phyloP scores from a whole-genome alignment of 2,888 invertebrate genomes.

The Ophion ventricosus region DNA sequence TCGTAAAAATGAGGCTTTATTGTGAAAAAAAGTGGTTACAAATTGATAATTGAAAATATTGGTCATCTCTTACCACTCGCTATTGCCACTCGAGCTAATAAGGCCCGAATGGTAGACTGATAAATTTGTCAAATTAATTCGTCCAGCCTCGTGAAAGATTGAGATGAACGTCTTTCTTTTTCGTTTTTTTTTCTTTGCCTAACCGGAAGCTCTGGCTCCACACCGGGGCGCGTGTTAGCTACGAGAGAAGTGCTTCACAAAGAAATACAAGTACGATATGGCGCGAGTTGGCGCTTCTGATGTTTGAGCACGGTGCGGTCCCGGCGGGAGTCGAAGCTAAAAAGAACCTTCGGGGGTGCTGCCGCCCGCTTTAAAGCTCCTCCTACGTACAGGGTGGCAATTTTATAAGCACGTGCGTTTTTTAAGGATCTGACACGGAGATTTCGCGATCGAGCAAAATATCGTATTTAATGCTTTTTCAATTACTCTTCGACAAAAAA shows the following conservation, averaged over 20 bases:
- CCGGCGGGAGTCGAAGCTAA: conserved; percentile 68
- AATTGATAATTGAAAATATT: no score
- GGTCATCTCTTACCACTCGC: neutral
- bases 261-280: conserved; percentile 47
- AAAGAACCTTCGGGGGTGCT: conserved; percentile 64
- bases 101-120: neutral
- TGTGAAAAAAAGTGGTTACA: no score
- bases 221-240: conserved; percentile 31
- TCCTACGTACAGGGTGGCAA: neutral
- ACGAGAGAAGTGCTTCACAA: conserved; percentile 42
- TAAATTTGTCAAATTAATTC: conserved; percentile 32
- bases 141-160: conserved; percentile 1
- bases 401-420: neutral
- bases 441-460: neutral
- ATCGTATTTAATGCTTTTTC: no score
- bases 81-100: neutral
- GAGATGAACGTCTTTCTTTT: conserved; percentile 13
- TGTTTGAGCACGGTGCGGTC: conserved; percentile 72
- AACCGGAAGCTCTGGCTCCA: conserved; percentile 19
- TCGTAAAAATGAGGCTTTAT: neutral
- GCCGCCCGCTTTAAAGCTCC: conserved; percentile 32
- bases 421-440: neutral
- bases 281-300: conserved; percentile 58
- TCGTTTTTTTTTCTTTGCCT: no score
- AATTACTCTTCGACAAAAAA: no score